phyloP scores from a whole-genome alignment of 2,113 vertebrate genomes.

The Gymnocephalus cernua region DNA sequence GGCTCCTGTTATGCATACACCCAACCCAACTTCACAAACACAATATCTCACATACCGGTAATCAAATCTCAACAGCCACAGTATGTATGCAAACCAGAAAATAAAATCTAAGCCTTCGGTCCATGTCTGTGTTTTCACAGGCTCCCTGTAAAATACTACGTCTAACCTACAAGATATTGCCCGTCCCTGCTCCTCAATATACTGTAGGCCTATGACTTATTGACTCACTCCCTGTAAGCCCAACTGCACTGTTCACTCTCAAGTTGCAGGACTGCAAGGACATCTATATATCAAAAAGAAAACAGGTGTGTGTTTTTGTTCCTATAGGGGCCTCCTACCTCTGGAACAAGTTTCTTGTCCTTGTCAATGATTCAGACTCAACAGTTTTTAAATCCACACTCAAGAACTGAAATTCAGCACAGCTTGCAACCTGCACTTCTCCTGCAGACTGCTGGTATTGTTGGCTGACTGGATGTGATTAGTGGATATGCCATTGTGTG shows the following conservation, averaged over 20 bases:
- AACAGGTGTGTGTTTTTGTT: slow-evolving; percentile 23
- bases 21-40: slow-evolving; percentile 5
- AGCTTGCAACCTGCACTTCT: slow-evolving; percentile 61
- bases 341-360: slow-evolving; percentile 53
- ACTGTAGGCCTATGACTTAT: slow-evolving; percentile 47
- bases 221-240: slow-evolving; percentile 42
- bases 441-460: slow-evolving; percentile 56
- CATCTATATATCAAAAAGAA: slow-evolving; percentile 58
- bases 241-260: slow-evolving; percentile 33
- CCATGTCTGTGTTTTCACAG: slow-evolving; percentile 6
- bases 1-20: slow-evolving; percentile 24
- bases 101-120: slow-evolving; percentile 6
- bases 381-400: slow-evolving; percentile 61
- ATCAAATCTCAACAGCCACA: slow-evolving; percentile 28
- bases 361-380: slow-evolving; percentile 62
- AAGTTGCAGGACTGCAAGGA: slow-evolving; percentile 51
- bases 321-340: slow-evolving; percentile 30
- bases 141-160: slow-evolving; percentile 28
- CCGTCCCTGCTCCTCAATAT: slow-evolving; percentile 23
- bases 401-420: slow-evolving; percentile 58
- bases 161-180: slow-evolving; percentile 17
- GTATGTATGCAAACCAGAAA: slow-evolving; percentile 43
- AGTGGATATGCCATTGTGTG: slow-evolving; percentile 51
- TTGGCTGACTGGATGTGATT: slow-evolving; percentile 61
- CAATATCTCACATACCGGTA: slow-evolving; percentile 18